Base-by-base conservation (phyloP, 2,797 vertebrate species). In the Typhlichthys eigenmanni region DNA sequence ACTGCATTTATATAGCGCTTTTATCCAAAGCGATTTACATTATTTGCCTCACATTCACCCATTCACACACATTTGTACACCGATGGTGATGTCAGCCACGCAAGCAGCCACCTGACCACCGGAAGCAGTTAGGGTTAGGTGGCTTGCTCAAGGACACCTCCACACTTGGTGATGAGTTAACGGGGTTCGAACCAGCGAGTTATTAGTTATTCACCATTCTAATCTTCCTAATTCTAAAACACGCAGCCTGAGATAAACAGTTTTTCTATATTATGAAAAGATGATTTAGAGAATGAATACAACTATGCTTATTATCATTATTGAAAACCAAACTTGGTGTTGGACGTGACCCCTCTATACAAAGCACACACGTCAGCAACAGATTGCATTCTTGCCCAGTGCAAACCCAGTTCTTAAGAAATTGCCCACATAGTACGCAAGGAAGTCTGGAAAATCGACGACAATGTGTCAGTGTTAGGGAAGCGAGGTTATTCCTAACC, bases 381-480 rank as follows among this genome's bases (percentile, higher is more conserved):
- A 78, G 66, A 81, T 82, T 83, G 76, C 88, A 92, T 88, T 86
- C 87, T 83, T 90, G 86, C 84, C 88, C 88, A 68, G 65, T 34
- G 70, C 72, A 90, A 90, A 91, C 91, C 93, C 79, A 90, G 85
- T 89, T 92, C 87, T 86, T 61, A 58, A 38, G 79, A 92, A 91
- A 92, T 92, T 91, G 91, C 81, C 84, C 62, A 17, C 79, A 90
- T 91, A 93, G 83, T 90, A 85, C 68, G 90, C 87, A 90, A 92
- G 88, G 92, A 92, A 93, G 92, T 69, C 2, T 8, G 47, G 72
- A 45, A 82, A 82, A 84, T 78, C 85, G 79, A 82, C 73, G 45
- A 60, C 63, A 53, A 70, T 17, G 51, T 74, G 75, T 68, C 74
- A 55, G 76, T 45, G 60, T 77, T 84, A 81, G 66, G 78, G 81